Conservation (phyloP, 2,888 invertebrate species). For the Scaptomyza polygonia region DNA sequence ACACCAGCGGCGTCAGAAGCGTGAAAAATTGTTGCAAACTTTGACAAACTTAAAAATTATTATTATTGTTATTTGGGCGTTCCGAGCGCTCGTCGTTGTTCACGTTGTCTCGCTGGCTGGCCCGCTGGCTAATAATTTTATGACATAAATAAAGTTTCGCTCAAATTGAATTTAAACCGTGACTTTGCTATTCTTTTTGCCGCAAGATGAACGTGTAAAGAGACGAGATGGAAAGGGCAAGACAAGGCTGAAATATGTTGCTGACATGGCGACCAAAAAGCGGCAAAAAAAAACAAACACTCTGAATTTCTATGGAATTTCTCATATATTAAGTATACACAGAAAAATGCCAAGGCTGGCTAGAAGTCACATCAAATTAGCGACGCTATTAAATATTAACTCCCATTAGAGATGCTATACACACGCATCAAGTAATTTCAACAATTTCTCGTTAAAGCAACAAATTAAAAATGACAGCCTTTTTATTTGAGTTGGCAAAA, state of each 20-base stretch:
- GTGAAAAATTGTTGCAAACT: conserved; percentile 76
- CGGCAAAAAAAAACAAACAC: too few relatives aligned
- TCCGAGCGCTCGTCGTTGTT: conserved; percentile 18
- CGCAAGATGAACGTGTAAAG: conserved; percentile 8
- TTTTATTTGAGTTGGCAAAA: conserved; percentile 40
- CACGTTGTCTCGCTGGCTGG: conserved; percentile 29
- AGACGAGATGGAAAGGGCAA: background rate
- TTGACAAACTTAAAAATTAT: conserved; percentile 69
- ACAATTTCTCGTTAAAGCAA: conserved; percentile 45
- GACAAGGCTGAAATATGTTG: conserved; percentile 1
- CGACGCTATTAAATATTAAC: conserved; percentile 49
- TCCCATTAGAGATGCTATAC: conserved; percentile 40
- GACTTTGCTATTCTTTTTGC: conserved; percentile 24
- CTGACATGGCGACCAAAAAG: background rate
- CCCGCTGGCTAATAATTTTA: conserved; percentile 59
- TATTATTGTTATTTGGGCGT: conserved; percentile 54
- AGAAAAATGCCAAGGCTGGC: conserved; percentile 7
- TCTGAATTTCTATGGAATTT: conserved; percentile 10
- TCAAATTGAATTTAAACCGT: conserved; percentile 58
- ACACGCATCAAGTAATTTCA: conserved; percentile 40
- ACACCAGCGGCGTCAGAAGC: conserved; percentile 46
- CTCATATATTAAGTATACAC: conserved; percentile 7
- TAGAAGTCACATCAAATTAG: conserved; percentile 39
- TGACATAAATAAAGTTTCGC: conserved; percentile 64
- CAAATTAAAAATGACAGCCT: conserved; percentile 61